Evolutionary conservation across 2,797 vertebrate genomes (phyloP), one percentile per base, ranked within the genome.

Genomic region (Sebastes hopkinsi): DNA sequence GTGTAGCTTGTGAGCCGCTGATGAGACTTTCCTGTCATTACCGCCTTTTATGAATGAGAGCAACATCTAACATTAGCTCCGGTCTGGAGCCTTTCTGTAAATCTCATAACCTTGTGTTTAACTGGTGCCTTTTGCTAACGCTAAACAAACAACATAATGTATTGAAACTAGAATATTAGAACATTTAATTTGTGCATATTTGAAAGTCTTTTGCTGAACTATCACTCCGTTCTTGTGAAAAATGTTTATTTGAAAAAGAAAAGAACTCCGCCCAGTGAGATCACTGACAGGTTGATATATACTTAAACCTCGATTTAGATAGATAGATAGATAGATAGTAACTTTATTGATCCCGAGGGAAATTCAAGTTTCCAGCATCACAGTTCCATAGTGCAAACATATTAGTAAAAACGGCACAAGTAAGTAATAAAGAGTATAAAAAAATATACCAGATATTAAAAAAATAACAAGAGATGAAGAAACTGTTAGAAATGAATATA

Each of bases 11-110:
- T 66, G 70, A 84, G 65, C 66, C 3, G 4, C 75, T 79, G 75
- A 71, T 67, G 68, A 87, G 70, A 68, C 52, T 69, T 65, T 65
- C 1, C 32, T 71, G 32, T 83, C 77, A 42, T 79, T 29, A 25
- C 16, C 10, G 6, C 20, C 38, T 80, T 88, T 81, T 69, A 46
- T 87, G 38, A 86, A 76, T 75, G 78, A 78, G 29, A 68, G 23
- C 11, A 23, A 82, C 62, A 10, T 71, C 42, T 34, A 34, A 75
- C 55, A 46, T 12, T 7, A 8, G 8, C 64, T 54, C 8, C 62
- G 9, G n/a, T 50, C 64, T 32, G 50, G 5, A 4, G 27, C 25
- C 30, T 32, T 2, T 18, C 12, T 82, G 50, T 25, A 10, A 32
- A 29, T 6, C 50, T 20, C 13, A 38, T n/a, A 29, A 56, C 29